Evolutionary conservation across 2,113 vertebrate species (phyloP).

Genomic region (Prietella phreatophila): DNA sequence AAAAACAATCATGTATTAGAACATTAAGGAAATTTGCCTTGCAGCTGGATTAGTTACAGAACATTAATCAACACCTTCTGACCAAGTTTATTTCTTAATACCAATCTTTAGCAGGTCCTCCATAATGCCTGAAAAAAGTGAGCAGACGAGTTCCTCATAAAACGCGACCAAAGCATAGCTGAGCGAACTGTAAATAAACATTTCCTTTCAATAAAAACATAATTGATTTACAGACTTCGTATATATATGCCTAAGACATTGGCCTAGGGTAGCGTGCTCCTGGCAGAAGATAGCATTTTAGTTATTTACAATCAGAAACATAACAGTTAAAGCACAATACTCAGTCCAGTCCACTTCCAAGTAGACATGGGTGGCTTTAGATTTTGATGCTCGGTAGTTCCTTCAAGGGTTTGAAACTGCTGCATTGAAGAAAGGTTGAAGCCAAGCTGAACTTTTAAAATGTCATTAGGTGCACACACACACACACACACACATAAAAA

Average conservation of each 20-base stretch:
- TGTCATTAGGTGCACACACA: constrained; percentile 29
- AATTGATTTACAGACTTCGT: too few relatives aligned
- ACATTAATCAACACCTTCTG: too few relatives aligned
- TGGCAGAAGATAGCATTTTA: neutral
- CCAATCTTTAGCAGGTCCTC: neutral
- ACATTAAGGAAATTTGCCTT: neutral
- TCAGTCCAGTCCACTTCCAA: neutral
- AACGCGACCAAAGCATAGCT: neutral
- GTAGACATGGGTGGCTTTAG: neutral
- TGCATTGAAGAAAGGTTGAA: constrained; percentile 26
- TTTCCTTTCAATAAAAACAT: neutral
- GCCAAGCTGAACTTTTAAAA: constrained; percentile 29
- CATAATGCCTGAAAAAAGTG: neutral
- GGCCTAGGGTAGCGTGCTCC: neutral
- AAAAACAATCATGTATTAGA: neutral
- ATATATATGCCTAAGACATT: neutral
- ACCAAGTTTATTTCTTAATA: neutral
- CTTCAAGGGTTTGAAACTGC: constrained; percentile 3
- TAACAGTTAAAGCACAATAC: neutral
- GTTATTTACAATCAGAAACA: neutral
- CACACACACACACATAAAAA: too few relatives aligned
- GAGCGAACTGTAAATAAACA: neutral
- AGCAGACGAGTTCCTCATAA: neutral
- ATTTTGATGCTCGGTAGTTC: constrained; percentile 21
- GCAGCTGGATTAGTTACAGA: too few relatives aligned